A percentile compares a stretch with the other conserved stretches of the same genome.
Evolutionary conservation across 2,797 vertebrate species (phyloP).

Genomic region (Garrulus glandarius): DNA sequence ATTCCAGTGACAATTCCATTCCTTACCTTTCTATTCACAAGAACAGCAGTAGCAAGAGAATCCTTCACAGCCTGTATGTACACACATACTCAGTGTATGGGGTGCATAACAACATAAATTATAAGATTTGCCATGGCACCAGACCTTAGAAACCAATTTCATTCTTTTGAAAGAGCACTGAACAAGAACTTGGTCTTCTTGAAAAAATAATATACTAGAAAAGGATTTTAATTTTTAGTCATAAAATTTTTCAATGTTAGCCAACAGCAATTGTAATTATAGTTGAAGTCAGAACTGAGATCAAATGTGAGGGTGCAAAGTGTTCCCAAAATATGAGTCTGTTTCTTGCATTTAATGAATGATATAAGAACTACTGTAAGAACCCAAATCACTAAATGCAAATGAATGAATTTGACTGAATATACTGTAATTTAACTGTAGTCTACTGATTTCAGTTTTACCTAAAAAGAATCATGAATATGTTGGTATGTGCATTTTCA

Average conservation of each 20-base stretch:
- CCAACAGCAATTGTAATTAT: background rate
- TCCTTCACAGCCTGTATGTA: background rate
- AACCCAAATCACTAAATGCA: background rate
- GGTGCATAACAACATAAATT: background rate
- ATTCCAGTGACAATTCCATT: background rate
- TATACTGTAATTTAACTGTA: background rate
- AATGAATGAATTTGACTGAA: background rate
- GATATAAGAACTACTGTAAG: background rate
- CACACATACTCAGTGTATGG: rapidly evolving
- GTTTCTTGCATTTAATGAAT: background rate
- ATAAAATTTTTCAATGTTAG: background rate
- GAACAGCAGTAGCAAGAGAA: background rate
- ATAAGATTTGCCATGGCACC: background rate
- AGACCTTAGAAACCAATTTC: background rate
- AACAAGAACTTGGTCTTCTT: background rate
- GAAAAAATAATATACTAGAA: background rate
- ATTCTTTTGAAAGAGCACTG: background rate
- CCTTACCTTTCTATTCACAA: background rate
- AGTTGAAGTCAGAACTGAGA: background rate
- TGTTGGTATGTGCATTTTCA: background rate
- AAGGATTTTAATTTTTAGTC: background rate
- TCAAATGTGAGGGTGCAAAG: background rate
- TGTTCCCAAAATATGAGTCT: background rate
- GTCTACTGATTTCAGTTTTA: background rate
- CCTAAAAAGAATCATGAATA: background rate